Conservation (phyloP, 2,888 invertebrate genomes). For the Brenthis ino region DNA sequence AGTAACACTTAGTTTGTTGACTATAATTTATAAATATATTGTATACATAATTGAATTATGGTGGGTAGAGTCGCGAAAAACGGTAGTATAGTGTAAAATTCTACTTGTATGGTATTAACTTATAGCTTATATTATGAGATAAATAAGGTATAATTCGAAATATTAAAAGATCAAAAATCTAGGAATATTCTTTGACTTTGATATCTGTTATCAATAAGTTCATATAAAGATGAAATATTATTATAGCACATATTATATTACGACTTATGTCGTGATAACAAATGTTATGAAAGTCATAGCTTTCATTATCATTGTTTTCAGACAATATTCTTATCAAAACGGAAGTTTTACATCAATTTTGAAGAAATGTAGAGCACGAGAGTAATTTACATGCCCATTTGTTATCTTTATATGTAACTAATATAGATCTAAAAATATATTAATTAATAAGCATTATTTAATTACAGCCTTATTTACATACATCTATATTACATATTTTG, state of each 20-base stretch:
- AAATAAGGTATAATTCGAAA: no score
- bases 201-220: no score
- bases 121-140: no score
- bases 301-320: conserved; percentile 14
- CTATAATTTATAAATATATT: no score
- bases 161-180: no score
- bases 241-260: background rate
- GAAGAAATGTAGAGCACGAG: conserved; percentile 1
- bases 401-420: background rate
- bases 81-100: no score
- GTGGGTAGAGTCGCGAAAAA: no score
- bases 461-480: background rate
- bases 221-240: no score
- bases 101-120: no score
- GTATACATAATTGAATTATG: no score
- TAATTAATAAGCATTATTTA: background rate
- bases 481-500: background rate
- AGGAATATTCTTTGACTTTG: no score
- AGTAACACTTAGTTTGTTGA: no score
- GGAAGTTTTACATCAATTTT: conserved; percentile 12
- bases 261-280: background rate
- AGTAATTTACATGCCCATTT: background rate
- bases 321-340: conserved; percentile 20
- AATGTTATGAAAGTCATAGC: conserved; percentile 10
- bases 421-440: background rate